Percentiles rank a stretch among this genome's conserved stretches.
phyloP scores from a whole-genome alignment of 2,797 vertebrate species.

The Varecia variegata region DNA sequence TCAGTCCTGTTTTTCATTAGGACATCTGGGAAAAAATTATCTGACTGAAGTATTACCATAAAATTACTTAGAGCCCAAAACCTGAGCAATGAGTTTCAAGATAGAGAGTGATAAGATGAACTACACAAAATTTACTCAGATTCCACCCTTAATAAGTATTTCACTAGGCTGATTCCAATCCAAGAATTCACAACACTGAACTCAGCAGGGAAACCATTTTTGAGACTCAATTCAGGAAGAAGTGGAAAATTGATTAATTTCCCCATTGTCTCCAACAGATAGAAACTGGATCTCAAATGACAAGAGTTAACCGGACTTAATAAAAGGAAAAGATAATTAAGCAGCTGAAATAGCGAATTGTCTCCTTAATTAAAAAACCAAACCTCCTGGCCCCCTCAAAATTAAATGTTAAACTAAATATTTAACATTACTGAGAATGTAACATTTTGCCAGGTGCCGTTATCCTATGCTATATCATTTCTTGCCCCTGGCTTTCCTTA shows the following conservation, averaged over 20 bases:
- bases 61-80: not conserved
- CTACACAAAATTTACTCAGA: not conserved
- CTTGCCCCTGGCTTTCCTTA: not conserved
- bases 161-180: not conserved
- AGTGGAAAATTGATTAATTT: not conserved
- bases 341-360: not conserved
- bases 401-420: not conserved
- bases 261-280: not conserved
- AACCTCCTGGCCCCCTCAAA: not conserved
- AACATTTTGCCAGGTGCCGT: not conserved
- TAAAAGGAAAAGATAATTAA: not conserved
- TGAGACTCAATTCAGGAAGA: not conserved
- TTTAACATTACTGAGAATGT: not conserved
- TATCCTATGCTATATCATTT: not conserved
- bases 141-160: not conserved
- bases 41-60: not conserved
- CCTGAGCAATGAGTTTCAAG: not conserved
- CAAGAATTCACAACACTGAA: not conserved
- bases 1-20: not conserved
- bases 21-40: not conserved
- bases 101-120: not conserved
- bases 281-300: not conserved
- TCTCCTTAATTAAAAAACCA: not conserved
- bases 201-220: slow-evolving; percentile 19
- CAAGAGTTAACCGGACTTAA: not conserved